These are phyloP conservation scores for Phataginus tricuspis DNA, from an alignment of 2,797 vertebrate species.

Conservation along the genomic window DNA sequence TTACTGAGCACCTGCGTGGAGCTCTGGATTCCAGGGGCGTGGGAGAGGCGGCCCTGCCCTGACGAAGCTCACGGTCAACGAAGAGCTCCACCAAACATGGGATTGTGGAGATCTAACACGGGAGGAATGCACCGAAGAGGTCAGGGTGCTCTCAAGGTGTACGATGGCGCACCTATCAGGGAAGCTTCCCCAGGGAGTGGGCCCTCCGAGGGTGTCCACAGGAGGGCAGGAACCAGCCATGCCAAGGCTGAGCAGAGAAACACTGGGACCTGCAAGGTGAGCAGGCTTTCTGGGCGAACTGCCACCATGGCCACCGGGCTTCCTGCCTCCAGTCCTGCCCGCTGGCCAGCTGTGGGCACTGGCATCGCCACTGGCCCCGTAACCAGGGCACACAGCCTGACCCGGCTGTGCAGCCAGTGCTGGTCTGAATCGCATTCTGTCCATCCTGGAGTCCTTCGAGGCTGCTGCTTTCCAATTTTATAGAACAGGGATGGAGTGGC, in stretches of 20 bases:
- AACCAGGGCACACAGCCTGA: neutral
- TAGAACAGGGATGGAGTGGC: neutral
- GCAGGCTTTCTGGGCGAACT: neutral
- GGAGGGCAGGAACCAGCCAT: neutral
- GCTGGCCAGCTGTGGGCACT: too few species aligned
- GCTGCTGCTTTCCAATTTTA: neutral
- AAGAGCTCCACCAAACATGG: neutral
- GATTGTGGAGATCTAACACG: neutral
- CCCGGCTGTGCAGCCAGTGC: fast-evolving
- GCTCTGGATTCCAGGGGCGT: neutral
- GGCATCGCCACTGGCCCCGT: too few species aligned
- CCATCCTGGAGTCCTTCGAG: neutral
- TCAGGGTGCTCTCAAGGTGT: neutral
- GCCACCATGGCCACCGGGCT: fast-evolving
- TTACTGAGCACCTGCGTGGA: neutral
- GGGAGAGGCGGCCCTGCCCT: neutral
- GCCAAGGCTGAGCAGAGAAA: neutral
- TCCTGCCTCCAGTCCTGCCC: too few species aligned
- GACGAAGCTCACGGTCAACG: neutral
- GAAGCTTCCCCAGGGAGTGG: neutral
- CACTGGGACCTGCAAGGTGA: neutral
- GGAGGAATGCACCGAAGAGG: neutral
- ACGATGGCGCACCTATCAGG: neutral
- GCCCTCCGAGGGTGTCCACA: neutral
- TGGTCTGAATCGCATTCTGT: neutral